Conservation (phyloP, 2,888 invertebrate species). For the Anoplius nigerrimus region DNA sequence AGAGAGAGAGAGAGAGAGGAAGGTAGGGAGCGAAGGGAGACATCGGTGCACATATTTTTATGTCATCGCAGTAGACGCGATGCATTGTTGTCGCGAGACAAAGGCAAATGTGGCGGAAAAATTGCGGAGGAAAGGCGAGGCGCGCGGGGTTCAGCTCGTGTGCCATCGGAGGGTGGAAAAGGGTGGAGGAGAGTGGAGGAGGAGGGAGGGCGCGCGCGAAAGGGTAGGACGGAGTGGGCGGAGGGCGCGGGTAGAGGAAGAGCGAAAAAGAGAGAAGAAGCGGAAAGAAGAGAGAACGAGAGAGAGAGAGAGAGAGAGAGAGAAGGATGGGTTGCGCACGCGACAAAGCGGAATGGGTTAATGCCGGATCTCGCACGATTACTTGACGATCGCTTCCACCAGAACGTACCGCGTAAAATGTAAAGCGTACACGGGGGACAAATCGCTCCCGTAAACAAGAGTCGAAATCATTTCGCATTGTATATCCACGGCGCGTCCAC, state of each 20-base stretch:
- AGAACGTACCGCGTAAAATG: slow-evolving; percentile 20
- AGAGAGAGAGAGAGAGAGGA: slow-evolving; percentile 26
- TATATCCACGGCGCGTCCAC: neutral
- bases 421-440: slow-evolving; percentile 14
- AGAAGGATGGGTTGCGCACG: slow-evolving; percentile 44
- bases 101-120: slow-evolving; percentile 73
- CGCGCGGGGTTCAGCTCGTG: slow-evolving; percentile 50
- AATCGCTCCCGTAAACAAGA: slow-evolving; percentile 28
- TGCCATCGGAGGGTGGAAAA: slow-evolving; percentile 46
- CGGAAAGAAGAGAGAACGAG: slow-evolving; percentile 15
- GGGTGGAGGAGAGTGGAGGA: slow-evolving; percentile 43
- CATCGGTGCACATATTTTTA: slow-evolving; percentile 72
- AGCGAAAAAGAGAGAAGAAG: slow-evolving; percentile 18
- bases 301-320: slow-evolving; percentile 26
- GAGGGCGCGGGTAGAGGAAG: slow-evolving; percentile 16
- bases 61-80: slow-evolving; percentile 70
- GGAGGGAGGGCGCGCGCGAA: slow-evolving; percentile 12
- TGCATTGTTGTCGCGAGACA: slow-evolving; percentile 76
- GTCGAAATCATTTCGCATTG: slow-evolving; percentile 7
- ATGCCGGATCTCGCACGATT: slow-evolving; percentile 63
- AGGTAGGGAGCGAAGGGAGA: slow-evolving; percentile 42
- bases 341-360: slow-evolving; percentile 66
- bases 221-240: slow-evolving; percentile 19
- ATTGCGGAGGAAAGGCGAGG: slow-evolving; percentile 68
- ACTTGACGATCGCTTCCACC: slow-evolving; percentile 56